These are phyloP conservation scores for Ypsolopha sequella DNA, from an alignment of 2,888 invertebrate genomes.

Conservation along the genomic window DNA sequence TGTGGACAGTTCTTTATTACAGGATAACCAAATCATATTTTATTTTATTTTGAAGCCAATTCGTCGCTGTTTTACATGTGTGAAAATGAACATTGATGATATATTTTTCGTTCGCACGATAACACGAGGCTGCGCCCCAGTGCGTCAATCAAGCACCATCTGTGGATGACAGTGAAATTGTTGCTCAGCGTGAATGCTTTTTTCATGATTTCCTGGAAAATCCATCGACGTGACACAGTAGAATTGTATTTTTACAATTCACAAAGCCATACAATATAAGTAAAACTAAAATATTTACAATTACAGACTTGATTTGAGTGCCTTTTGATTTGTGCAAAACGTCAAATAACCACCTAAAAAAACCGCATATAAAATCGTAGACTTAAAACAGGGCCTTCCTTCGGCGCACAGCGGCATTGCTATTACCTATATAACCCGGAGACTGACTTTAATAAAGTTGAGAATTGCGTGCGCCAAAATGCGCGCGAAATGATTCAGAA, in stretches of 20 bases:
- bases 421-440: no score
- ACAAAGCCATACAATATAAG: background rate
- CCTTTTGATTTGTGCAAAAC: no score
- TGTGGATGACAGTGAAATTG: conserved; percentile 47
- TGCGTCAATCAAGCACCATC: conserved; percentile 48
- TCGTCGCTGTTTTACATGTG: background rate
- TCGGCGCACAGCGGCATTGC: no score
- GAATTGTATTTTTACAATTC: background rate
- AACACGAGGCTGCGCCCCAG: conserved; percentile 7
- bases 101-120: conserved; percentile 23
- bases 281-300: background rate
- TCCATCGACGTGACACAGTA: background rate
- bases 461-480: no score
- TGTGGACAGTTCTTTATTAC: no score
- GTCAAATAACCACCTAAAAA: no score
- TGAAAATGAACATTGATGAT: conserved; percentile 9
- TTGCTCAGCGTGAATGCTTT: conserved; percentile 23
- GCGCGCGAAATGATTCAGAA: no score
- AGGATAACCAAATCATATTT: background rate
- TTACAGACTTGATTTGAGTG: no score
- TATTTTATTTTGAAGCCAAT: background rate
- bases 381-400: no score
- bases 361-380: no score
- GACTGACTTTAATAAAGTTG: no score
- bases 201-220: background rate